Conservation (phyloP, 2,113 vertebrate species). For the Pipa parva region DNA sequence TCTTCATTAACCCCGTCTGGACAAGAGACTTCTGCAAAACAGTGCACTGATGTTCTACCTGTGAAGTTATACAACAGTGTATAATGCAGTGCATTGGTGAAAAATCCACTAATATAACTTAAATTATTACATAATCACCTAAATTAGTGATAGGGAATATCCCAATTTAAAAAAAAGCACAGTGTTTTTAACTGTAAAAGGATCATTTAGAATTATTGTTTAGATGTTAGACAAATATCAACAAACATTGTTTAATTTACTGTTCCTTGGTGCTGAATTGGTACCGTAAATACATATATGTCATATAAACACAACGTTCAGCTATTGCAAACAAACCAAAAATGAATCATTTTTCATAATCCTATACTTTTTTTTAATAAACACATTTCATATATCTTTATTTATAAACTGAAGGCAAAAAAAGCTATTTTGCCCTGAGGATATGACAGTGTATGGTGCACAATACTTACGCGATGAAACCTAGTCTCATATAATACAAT, state of each 20-base stretch:
- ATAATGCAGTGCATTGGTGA: no score
- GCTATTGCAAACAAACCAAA: not conserved
- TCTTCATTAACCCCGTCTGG: not conserved
- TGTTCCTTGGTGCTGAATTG: not conserved
- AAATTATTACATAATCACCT: no score
- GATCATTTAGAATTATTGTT: not conserved
- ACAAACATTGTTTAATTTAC: not conserved
- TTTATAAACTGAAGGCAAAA: no score
- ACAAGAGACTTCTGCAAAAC: not conserved
- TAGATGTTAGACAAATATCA: not conserved
- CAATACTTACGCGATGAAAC: not conserved
- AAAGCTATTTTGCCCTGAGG: not conserved
- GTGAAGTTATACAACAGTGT: no score
- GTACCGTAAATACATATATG: not conserved
- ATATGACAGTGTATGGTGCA: not conserved
- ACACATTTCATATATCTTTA: conserved; percentile 5
- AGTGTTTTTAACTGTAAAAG: no score
- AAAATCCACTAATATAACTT: no score
- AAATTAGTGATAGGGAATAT: no score
- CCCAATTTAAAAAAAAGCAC: no score
- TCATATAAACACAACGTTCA: not conserved
- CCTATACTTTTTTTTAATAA: conserved; percentile 10
- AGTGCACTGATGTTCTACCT: no score
- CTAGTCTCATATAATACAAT: not conserved
- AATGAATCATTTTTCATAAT: not conserved